These are phyloP conservation scores for Phaethon lepturus DNA, from an alignment of 2,113 vertebrate species.

Conservation along the genomic window DNA sequence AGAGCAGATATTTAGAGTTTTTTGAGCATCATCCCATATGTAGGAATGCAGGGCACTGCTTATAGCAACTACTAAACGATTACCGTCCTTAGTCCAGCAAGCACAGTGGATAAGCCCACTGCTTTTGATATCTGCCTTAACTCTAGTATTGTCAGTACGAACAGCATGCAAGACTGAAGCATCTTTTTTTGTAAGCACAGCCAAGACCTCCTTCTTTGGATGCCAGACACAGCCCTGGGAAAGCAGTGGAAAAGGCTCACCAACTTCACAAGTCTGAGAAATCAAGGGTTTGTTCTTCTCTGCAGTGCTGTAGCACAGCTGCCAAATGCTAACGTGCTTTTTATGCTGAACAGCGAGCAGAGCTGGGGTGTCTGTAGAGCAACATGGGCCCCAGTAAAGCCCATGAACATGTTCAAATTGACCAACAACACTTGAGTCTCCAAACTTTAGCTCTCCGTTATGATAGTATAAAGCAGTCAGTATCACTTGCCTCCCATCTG, in stretches of 20 bases:
- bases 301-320: constrained; percentile 80
- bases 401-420: constrained; percentile 91
- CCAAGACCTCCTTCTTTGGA: constrained; percentile 85
- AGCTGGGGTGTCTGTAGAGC: constrained; percentile 73
- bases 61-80: constrained; percentile 86
- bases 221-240: constrained; percentile 95
- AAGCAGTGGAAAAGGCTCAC: constrained; percentile 86
- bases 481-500: constrained; percentile 91
- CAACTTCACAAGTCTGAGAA: constrained; percentile 90
- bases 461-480: constrained; percentile 82
- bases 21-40: constrained; percentile 88
- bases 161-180: constrained; percentile 86
- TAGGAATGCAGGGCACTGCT: constrained; percentile 88
- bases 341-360: constrained; percentile 92
- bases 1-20: constrained; percentile 82
- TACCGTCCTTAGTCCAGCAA: constrained; percentile 92
- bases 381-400: constrained; percentile 88
- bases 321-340: constrained; percentile 89
- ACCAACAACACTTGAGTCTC: constrained; percentile 89
- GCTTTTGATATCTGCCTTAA: constrained; percentile 86
- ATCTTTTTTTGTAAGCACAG: constrained; percentile 87
- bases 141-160: constrained; percentile 78
- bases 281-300: constrained; percentile 87
- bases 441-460: constrained; percentile 83
- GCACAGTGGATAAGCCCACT: constrained; percentile 87